Evolutionary conservation across 2,113 vertebrate genomes (phyloP).

Genomic region (Oceanodroma tethys): DNA sequence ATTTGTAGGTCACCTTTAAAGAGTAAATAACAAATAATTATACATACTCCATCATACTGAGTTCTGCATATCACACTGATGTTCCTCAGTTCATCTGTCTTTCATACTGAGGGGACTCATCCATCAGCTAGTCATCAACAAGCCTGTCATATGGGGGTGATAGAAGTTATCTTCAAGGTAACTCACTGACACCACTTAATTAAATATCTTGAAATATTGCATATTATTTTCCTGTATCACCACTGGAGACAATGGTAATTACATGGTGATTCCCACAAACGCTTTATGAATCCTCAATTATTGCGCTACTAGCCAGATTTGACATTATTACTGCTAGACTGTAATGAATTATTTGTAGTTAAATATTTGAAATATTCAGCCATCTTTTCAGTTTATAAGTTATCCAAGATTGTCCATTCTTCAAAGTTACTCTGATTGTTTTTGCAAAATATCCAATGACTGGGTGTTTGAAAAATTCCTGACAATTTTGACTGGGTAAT

Average conservation of each 20-base stretch:
- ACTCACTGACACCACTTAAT: constrained; percentile 55
- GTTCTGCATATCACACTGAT: background rate
- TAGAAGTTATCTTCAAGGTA: constrained; percentile 56
- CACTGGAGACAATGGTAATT: constrained; percentile 44
- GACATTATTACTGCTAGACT: background rate
- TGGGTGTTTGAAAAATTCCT: background rate
- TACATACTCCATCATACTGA: background rate
- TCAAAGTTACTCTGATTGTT: background rate
- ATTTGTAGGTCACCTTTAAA: constrained; percentile 38
- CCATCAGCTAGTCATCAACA: constrained; percentile 48
- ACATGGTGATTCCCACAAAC: constrained; percentile 27
- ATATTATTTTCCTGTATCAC: constrained; percentile 37
- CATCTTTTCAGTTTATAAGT: background rate
- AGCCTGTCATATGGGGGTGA: background rate
- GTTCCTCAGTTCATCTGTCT: constrained; percentile 37
- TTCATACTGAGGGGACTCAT: background rate
- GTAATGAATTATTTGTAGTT: background rate
- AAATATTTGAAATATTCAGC: background rate
- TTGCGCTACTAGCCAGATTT: background rate
- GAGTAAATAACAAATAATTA: constrained; percentile 37
- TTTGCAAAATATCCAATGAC: background rate
- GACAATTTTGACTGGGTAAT: background rate
- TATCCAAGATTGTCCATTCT: background rate
- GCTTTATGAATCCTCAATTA: constrained; percentile 47
- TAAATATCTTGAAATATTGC: constrained; percentile 60